Conservation (phyloP, 1,140 invertebrate genomes). For the Pomacea maculata region DNA sequence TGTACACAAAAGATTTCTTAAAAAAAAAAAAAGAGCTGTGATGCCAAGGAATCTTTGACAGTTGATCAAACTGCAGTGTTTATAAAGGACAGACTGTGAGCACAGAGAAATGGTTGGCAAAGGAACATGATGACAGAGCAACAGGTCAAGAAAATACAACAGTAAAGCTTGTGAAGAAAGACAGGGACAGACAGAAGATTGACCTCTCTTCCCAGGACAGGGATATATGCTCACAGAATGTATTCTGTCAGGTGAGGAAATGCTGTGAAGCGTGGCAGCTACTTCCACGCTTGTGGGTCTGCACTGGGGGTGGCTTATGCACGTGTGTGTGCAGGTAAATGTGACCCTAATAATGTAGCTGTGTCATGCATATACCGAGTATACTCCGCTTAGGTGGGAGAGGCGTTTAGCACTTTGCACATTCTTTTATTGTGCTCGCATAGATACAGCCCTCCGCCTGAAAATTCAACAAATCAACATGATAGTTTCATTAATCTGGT, state of each 20-base stretch:
- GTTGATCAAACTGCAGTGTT: too few species aligned
- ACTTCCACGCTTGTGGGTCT: slow-evolving; percentile 5
- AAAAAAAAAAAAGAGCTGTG: too few species aligned
- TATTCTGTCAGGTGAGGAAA: slow-evolving; percentile 7
- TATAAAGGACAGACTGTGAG: neutral
- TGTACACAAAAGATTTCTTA: too few species aligned
- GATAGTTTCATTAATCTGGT: neutral
- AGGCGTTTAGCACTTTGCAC: slow-evolving; percentile 18
- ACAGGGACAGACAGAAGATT: slow-evolving; percentile 23
- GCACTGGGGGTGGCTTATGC: neutral
- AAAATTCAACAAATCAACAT: slow-evolving; percentile 27
- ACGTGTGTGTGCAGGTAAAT: slow-evolving; percentile 12
- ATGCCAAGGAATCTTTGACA: too few species aligned
- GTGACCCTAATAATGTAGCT: neutral
- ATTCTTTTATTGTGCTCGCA: slow-evolving; percentile 13
- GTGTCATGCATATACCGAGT: slow-evolving; percentile 19
- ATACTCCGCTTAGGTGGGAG: slow-evolving; percentile 21
- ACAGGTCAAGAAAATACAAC: neutral
- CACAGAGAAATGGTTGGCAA: neutral
- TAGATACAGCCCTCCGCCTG: slow-evolving; percentile 25
- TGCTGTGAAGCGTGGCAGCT: too few species aligned
- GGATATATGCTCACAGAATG: slow-evolving; percentile 15
- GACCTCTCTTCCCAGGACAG: neutral
- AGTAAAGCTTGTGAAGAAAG: neutral
- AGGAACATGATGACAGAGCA: neutral